Conservation (phyloP, 2,113 vertebrate genomes). For the Cynopterus brachyotis region DNA sequence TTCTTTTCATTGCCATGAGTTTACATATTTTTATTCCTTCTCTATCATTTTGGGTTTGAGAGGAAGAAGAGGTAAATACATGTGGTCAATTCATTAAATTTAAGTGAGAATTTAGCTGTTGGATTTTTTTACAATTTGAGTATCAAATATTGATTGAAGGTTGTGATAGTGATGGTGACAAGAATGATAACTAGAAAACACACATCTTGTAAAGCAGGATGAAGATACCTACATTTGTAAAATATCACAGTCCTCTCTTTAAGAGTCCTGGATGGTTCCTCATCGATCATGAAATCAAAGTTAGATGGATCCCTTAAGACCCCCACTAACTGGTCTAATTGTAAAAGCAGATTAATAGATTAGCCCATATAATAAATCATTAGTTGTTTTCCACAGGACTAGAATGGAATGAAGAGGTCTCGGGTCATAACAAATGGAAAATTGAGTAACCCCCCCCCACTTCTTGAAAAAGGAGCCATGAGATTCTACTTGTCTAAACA, state of each 20-base stretch:
- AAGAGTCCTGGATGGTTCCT: background rate
- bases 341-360: background rate
- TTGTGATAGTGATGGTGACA: background rate
- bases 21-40: background rate
- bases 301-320: background rate
- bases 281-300: background rate
- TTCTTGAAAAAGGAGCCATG: background rate
- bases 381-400: background rate
- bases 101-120: background rate
- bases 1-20: background rate
- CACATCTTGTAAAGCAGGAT: background rate
- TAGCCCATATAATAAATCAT: background rate
- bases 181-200: background rate
- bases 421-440: background rate
- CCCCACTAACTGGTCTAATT: background rate
- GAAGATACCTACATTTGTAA: background rate
- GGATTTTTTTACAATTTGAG: background rate
- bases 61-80: background rate
- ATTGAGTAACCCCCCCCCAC: background rate
- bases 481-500: background rate
- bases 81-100: background rate
- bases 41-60: background rate
- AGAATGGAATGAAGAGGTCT: background rate
- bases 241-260: background rate
- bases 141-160: background rate